These are phyloP conservation scores for Apaloderma vittatum DNA, from an alignment of 2,113 vertebrate species.

Conservation along the genomic window DNA sequence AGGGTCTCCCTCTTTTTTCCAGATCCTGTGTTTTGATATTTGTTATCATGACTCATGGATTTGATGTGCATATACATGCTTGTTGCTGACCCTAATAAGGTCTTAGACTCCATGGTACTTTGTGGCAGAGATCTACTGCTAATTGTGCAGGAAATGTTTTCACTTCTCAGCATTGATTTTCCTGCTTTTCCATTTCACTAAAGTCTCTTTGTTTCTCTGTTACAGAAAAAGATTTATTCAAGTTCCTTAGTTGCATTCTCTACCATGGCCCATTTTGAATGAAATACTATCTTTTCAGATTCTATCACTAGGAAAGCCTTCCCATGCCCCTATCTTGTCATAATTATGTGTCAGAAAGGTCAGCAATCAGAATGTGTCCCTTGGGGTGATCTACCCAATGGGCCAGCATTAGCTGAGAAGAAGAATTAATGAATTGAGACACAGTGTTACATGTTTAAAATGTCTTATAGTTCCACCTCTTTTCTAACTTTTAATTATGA, in stretches of 20 bases:
- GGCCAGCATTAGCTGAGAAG: not conserved
- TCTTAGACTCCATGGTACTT: not conserved
- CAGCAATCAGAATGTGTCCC: not conserved
- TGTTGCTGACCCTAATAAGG: not conserved
- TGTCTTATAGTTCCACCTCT: not conserved
- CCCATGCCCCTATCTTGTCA: not conserved
- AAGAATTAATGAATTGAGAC: not conserved
- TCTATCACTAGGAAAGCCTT: not conserved
- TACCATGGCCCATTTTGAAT: not conserved
- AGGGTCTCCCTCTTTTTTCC: not conserved
- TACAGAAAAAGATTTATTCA: not conserved
- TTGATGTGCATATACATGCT: not conserved
- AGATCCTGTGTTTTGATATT: not conserved
- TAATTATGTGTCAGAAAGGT: not conserved
- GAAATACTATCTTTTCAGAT: not conserved
- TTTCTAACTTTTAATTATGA: not conserved
- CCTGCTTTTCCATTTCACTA: not conserved
- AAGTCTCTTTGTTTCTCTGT: not conserved
- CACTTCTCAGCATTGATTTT: not conserved
- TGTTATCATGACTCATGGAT: not conserved
- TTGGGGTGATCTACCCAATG: not conserved
- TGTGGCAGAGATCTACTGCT: not conserved
- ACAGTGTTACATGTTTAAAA: not conserved
- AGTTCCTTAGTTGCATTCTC: not conserved
- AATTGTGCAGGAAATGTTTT: not conserved